These are phyloP conservation scores for Microchirus variegatus DNA, from an alignment of 2,797 vertebrate species.

Conservation along the genomic window DNA sequence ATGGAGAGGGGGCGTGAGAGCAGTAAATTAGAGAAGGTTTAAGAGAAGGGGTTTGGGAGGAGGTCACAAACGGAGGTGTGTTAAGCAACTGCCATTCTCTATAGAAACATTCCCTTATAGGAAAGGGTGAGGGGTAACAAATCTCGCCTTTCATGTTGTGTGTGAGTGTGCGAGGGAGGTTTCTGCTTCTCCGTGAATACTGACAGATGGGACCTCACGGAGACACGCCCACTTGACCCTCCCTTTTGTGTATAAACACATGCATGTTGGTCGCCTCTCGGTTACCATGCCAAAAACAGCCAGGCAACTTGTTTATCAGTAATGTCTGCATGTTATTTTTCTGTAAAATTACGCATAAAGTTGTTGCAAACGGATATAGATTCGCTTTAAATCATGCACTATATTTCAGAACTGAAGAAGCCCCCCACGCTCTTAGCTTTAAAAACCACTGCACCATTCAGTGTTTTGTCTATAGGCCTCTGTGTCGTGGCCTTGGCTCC, in stretches of 20 bases:
- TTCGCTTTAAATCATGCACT: conserved; percentile 3
- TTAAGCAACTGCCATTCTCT: conserved; percentile 75
- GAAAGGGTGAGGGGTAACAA: conserved; percentile 76
- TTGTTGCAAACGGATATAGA: conserved; percentile 10
- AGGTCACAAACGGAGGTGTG: conserved; percentile 57
- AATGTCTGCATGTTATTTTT: neutral
- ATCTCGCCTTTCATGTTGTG: conserved; percentile 43
- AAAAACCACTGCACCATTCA: conserved; percentile 48
- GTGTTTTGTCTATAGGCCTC: conserved; percentile 26
- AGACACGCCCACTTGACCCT: conserved; percentile 40
- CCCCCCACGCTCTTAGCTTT: conserved; percentile 2
- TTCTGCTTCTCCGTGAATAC: conserved; percentile 16
- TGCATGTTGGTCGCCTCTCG: conserved; percentile 5
- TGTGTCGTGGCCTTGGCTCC: conserved; percentile 42
- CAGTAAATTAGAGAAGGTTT: conserved; percentile 44
- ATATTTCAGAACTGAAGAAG: too few species aligned
- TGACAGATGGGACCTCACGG: conserved; percentile 63
- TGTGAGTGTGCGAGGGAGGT: conserved; percentile 1
- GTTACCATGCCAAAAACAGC: conserved; percentile 6
- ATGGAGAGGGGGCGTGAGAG: conserved; percentile 1
- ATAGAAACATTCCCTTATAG: conserved; percentile 77
- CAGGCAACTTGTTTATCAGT: neutral
- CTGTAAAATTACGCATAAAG: neutral
- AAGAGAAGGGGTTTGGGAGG: conserved; percentile 36
- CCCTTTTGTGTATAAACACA: conserved; percentile 22